Conservation (phyloP, 2,888 invertebrate genomes). For the Sesamia inferens region DNA sequence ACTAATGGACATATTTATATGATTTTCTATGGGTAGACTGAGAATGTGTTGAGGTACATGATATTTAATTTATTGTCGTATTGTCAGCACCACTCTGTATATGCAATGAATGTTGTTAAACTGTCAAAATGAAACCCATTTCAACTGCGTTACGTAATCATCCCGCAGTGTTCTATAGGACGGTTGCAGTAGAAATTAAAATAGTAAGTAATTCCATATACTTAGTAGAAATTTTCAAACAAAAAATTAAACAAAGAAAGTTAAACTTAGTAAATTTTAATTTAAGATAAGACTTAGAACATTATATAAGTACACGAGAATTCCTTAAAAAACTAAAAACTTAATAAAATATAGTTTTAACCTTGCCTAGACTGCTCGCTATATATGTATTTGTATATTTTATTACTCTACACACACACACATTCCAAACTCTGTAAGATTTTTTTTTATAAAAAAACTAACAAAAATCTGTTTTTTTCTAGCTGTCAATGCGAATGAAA, state of each 20-base stretch:
- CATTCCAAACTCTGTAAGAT: neutral
- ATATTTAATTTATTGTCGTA: too few relatives aligned
- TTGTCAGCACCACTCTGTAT: too few relatives aligned
- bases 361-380: neutral
- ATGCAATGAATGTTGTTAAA: too few relatives aligned
- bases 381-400: neutral
- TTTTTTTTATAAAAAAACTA: neutral
- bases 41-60: too few relatives aligned
- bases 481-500: neutral
- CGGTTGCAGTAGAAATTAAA: too few relatives aligned
- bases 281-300: neutral
- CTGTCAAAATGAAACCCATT: too few relatives aligned
- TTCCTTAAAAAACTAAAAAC: neutral
- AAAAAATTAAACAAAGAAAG: neutral
- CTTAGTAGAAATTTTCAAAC: neutral
- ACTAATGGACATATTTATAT: too few relatives aligned
- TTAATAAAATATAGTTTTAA: neutral
- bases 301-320: too few relatives aligned
- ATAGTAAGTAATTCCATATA: too few relatives aligned
- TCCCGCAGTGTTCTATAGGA: too few relatives aligned
- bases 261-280: neutral
- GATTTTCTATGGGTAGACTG: too few relatives aligned
- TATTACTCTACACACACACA: neutral
- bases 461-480: neutral
- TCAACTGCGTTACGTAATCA: too few relatives aligned